phyloP scores from a whole-genome alignment of 2,888 invertebrate genomes.

The Scelioninae gen. 2 region DNA sequence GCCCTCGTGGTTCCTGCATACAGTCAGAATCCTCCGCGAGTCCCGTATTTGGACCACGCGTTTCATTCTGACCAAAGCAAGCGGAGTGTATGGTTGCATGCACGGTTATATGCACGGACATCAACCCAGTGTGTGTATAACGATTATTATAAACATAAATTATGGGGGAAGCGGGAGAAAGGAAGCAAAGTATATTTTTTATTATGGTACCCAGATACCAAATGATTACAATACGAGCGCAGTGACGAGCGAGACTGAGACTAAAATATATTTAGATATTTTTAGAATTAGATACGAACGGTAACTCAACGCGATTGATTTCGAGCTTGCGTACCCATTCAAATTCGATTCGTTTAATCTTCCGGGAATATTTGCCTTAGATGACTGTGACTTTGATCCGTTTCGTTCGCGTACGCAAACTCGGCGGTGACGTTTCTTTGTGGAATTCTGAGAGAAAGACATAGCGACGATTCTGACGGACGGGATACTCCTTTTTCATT shows the following conservation, averaged over 20 bases:
- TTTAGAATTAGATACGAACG: constrained; percentile 33
- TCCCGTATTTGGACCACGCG: constrained; percentile 15
- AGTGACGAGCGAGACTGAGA: constrained; percentile 57
- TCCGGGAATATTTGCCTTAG: constrained; percentile 33
- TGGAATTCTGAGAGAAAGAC: constrained; percentile 26
- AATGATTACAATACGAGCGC: constrained; percentile 63
- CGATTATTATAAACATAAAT: constrained; percentile 65
- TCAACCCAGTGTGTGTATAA: constrained; percentile 60
- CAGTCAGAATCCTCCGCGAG: neutral
- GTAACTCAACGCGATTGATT: constrained; percentile 41
- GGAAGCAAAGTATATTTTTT: constrained; percentile 69
- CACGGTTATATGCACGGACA: constrained; percentile 25
- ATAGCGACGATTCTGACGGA: neutral
- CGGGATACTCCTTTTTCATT: neutral
- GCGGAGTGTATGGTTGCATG: constrained; percentile 18
- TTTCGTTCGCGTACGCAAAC: constrained; percentile 28
- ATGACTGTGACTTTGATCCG: constrained; percentile 19
- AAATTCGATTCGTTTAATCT: constrained; percentile 39
- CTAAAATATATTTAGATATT: constrained; percentile 50
- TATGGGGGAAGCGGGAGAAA: constrained; percentile 60
- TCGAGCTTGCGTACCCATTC: constrained; percentile 46
- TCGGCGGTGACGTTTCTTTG: constrained; percentile 16
- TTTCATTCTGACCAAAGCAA: constrained; percentile 17
- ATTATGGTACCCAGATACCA: constrained; percentile 69
- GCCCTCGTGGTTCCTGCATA: constrained; percentile 2